Evolutionary conservation across 53 echinoderm and acorn worm genomes (phyloP).

Genomic region (Paracentrotus lividus): DNA sequence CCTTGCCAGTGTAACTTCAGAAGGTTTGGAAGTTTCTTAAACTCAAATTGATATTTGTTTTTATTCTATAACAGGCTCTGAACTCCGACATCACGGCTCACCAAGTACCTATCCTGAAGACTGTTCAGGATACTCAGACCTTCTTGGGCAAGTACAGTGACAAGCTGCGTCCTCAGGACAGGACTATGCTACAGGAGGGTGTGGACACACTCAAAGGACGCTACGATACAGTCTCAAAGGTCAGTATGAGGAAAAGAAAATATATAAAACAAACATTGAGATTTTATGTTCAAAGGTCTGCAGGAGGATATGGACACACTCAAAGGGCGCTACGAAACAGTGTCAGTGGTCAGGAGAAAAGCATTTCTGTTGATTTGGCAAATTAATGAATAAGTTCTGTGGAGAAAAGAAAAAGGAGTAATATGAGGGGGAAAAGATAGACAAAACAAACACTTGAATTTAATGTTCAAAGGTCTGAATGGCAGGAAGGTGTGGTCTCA

Average conservation of each 20-base stretch:
- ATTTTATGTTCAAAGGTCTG: too few species aligned
- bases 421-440: too few species aligned
- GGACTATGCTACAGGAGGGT: conserved; percentile 78
- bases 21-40: too few species aligned
- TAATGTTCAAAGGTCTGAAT: too few species aligned
- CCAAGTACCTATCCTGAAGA: conserved; percentile 85
- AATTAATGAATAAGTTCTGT: too few species aligned
- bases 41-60: background rate
- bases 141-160: conserved; percentile 84
- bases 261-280: too few species aligned
- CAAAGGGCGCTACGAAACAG: conserved; percentile 80
- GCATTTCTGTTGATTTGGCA: too few species aligned
- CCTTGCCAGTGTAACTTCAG: too few species aligned
- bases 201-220: conserved; percentile 77
- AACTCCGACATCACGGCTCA: conserved; percentile 86
- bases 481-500: too few species aligned
- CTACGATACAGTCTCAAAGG: conserved; percentile 77
- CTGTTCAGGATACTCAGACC: conserved; percentile 79
- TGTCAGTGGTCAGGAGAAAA: conserved; percentile 61
- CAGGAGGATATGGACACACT: conserved; percentile 77
- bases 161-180: conserved; percentile 80
- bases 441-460: too few species aligned
- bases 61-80: conserved; percentile 61
- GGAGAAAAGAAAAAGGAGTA: too few species aligned
- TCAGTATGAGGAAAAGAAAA: too few species aligned